Conservation (phyloP, 35 echinoderm and acorn worm species). For the Apostichopus japonicus region DNA sequence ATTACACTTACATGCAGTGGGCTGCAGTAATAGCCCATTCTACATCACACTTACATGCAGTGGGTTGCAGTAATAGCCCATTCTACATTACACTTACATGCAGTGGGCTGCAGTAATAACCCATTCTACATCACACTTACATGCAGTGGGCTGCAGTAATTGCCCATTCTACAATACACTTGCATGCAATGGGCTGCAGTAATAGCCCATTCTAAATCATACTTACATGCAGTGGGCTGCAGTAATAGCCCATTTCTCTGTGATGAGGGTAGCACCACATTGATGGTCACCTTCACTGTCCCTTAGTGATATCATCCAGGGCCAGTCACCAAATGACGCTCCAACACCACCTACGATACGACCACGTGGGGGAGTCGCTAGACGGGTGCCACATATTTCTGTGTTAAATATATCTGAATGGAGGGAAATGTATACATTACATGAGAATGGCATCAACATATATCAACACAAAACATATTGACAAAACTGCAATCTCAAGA, state of each 20-base stretch:
- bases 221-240: conserved; percentile 61
- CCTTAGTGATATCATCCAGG: conserved; percentile 41
- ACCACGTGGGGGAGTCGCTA: background rate
- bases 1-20: too few species aligned
- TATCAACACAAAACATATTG: background rate
- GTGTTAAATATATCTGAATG: conserved; percentile 38
- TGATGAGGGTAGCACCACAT: conserved; percentile 48
- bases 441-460: background rate
- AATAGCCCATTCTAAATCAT: background rate
- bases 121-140: background rate
- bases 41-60: background rate
- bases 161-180: background rate
- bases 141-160: background rate
- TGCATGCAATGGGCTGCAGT: background rate
- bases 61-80: background rate
- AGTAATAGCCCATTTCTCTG: conserved; percentile 50
- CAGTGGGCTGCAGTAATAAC: background rate
- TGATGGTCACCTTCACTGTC: conserved; percentile 21
- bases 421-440: background rate
- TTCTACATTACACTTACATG: background rate
- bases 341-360: conserved; percentile 21
- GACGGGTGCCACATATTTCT: conserved; percentile 52
- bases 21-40: background rate
- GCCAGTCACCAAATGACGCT: conserved; percentile 32
- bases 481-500: background rate